A percentile compares a stretch with the other conserved stretches of the same genome.
These are phyloP conservation scores for Drosophila borealis DNA, from an alignment of 2,888 invertebrate genomes.

Conservation along the genomic window DNA sequence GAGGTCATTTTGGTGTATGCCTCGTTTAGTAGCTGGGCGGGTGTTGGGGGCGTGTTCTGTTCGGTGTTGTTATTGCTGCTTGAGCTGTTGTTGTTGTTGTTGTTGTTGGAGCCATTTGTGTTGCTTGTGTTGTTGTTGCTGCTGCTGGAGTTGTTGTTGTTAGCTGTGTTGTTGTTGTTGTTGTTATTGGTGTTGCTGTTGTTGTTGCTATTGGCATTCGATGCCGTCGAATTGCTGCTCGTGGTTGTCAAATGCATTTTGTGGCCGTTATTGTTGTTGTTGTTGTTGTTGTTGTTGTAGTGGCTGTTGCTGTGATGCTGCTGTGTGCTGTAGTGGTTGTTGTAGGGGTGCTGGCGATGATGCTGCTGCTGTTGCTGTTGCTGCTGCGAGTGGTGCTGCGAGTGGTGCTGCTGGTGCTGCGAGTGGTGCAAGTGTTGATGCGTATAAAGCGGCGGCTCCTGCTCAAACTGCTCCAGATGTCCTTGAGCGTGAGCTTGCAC, in stretches of 20 bases:
- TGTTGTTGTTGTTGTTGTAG: slow-evolving; percentile 42
- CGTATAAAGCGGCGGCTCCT: slow-evolving; percentile 51
- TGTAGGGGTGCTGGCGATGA: slow-evolving; percentile 59
- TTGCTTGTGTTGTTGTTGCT: slow-evolving; percentile 85
- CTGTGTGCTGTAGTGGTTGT: slow-evolving; percentile 32
- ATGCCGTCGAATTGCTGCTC: slow-evolving; percentile 68
- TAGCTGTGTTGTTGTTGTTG: slow-evolving; percentile 59
- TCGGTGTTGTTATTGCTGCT: slow-evolving; percentile 83
- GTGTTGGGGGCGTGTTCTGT: slow-evolving; percentile 90
- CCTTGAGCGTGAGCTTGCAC: slow-evolving; percentile 79
- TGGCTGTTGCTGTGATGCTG: slow-evolving; percentile 39
- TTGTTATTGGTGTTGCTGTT: slow-evolving; percentile 41
- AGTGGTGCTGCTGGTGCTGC: slow-evolving; percentile 32
- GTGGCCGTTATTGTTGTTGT: slow-evolving; percentile 57
- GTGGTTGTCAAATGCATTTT: slow-evolving; percentile 83
- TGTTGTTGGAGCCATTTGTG: slow-evolving; percentile 72
- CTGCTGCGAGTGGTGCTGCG: slow-evolving; percentile 31
- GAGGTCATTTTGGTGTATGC: slow-evolving; percentile 95
- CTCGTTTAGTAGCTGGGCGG: slow-evolving; percentile 90
- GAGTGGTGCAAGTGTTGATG: slow-evolving; percentile 42
- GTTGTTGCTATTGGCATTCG: slow-evolving; percentile 74
- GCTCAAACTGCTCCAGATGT: slow-evolving; percentile 79
- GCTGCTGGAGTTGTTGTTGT: slow-evolving; percentile 76
- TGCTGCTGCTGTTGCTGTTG: slow-evolving; percentile 46
- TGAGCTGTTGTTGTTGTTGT: slow-evolving; percentile 77